Evolutionary conservation across 2,113 vertebrate species (phyloP), one percentile per base, ranked within the genome.

Genomic region (Hippocampus comes): DNA sequence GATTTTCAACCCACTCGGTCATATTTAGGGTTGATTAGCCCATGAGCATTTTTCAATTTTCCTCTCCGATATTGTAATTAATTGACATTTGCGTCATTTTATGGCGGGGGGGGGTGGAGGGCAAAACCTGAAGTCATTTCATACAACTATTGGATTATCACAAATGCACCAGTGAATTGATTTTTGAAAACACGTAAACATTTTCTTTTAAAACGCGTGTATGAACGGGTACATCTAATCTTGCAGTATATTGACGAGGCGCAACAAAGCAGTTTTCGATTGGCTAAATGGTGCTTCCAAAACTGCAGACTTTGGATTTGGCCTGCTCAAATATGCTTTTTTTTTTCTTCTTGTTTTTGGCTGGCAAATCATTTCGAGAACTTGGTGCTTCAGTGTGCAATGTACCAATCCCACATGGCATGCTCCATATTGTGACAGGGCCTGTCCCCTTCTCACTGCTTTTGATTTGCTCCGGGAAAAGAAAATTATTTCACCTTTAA

Each of bases 401-500:
- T 71, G 74, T 74, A 34, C 82, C 85, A 90, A 90, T 88, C 72
- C 82, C 73, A 59, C 78, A 84, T 75, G 88, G 77, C 83, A 72
- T 71, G 75, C 68, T 74, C 67, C 83, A 82, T 87, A 88, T 87
- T 87, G 80, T 89, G 82, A 86, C 87, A 84, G 78, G 18, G 70
- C 42, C 78, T 79, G 74, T 86, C 34, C 75, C 84, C 86, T 68
- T 48, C 83, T 82, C 79, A 78, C 79, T 64, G 75, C 76, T 80
- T 43, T 84, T 87, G 84, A 83, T 89, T 85, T 87, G 82, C 70
- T 76, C 77, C 17, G 73, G 70, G 74, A 81, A 89, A 86, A 86
- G 83, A 90, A 90, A 86, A 90, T 89, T 88, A 88, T 89, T 89
- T 90, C 84, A 88, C 84, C 85, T 87, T 87, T 90, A 87, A 84